Evolutionary conservation across 1,140 invertebrate species (phyloP), one percentile per base, ranked within the genome.

Genomic region (Macrobrachium rosenbergii): DNA sequence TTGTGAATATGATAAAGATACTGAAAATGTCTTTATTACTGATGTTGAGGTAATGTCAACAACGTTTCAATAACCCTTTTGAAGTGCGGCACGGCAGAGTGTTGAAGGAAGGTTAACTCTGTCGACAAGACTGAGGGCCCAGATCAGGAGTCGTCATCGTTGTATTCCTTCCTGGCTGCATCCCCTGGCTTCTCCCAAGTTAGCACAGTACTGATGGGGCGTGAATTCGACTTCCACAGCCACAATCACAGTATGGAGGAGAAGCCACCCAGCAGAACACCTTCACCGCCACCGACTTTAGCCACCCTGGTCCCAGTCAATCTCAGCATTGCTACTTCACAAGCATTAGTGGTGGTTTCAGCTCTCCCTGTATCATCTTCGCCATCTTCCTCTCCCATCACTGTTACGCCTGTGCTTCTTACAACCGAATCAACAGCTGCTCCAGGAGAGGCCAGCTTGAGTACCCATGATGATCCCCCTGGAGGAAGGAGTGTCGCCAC

Each of bases 301-400:
- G 89, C 87, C 75, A 87, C 89, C 17, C 87, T 89, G 23, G 86
- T 89, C 19, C 89, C 89, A 11, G 89, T 89, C 73, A 89, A 89
- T 83, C 86, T 89, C 17, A 89, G 89, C 79, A 82, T 88, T 72
- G 58, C 87, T 23, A 82, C 86, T 37, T 64, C 73, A 37, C 76
- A 75, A 58, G 82, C 89, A 37, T 79, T 85, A 37, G 80, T 83
- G 77, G 83, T 84, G 79, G 83, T 81, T 78, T 81, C 78, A 52
- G 69, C 89, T 58, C 69, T 85, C 17, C 78, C 83, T 10, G 43
- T 28, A 21, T 69, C 43, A 79, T 45, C 77, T 82, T 82, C 78
- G 58, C 67, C 77, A 76, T 19, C 37, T 77, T 21, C 86, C 62
- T 75, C 85, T 60, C 82, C 87, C 78, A 60, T 82, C 59, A 21